Base-by-base conservation (phyloP, 2,113 vertebrate species). In the Scomber japonicus region DNA sequence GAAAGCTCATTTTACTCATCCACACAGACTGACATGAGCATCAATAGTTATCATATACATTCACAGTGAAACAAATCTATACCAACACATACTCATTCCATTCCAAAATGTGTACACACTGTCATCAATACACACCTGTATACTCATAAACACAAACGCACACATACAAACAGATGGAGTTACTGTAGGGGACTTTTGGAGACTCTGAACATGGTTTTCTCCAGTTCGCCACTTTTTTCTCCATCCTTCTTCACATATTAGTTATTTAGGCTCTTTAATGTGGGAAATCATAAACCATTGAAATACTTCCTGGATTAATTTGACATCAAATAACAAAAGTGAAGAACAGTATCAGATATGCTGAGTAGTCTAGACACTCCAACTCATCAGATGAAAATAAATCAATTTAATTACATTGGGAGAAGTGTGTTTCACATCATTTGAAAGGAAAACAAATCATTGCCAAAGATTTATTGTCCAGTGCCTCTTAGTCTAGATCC, bases 361-460 rank as follows among this genome's bases (percentile, higher is more conserved):
- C 46, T 59, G 78, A 77, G 44, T 31, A 51, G 81, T 80, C 64
- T 70, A 57, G 49, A 86, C 51, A 55, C 51, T 35, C 48, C 45
- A 48, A 54, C 67, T 73, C 75, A 78, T 83, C 64, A 70, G 24
- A 81, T 81, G 30, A 57, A 86, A 70, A 70, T 72, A 76, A 78
- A 83, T 77, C 27, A 17, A 48, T 83, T 73, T 85, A 86, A 88
- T 75, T 61, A 67, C 27, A 53, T 19, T 9, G n/a, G 65, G 49
- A 72, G 75, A 21, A 48, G 64, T 15, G 51, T 44, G 71, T 60
- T 81, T 81, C 66, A 68, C 56, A 24, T 83, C n/a, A 78, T 87
- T 85, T 78, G 40, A 79, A 86, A 81, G 40, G n/a, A 76, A 88
- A 88, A 77, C 49, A 83, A 86, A 83, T 77, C 27, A 56, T 30